Percentiles rank a stretch among this genome's conserved stretches.
These are phyloP conservation scores for Maccullochella peelii DNA, from an alignment of 2,113 vertebrate species.

Conservation along the genomic window DNA sequence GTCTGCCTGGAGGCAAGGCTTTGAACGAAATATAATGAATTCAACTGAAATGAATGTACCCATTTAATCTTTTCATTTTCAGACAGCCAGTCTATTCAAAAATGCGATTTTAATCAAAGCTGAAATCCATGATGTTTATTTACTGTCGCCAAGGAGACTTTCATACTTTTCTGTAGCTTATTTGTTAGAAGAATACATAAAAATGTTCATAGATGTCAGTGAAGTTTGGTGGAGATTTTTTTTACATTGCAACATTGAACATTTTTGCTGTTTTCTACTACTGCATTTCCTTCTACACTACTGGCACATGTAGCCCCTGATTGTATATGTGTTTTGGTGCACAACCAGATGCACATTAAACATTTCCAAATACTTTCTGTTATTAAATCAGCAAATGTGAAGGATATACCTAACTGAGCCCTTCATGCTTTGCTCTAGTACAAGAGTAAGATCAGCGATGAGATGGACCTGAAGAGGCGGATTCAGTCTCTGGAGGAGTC, in stretches of 20 bases:
- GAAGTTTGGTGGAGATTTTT: neutral
- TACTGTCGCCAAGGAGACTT: neutral
- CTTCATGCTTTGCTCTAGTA: conserved; percentile 79
- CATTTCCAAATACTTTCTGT: neutral
- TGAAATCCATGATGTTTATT: conserved; percentile 11
- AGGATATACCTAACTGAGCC: neutral
- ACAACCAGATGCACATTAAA: neutral
- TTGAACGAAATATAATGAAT: neutral
- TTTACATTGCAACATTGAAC: neutral
- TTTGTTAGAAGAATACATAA: neutral
- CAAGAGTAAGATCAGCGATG: conserved; percentile 95
- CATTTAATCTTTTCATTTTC: conserved; percentile 22
- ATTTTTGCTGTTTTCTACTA: neutral
- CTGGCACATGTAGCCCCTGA: neutral
- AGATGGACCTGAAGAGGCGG: conserved; percentile 93
- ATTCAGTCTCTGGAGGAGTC: conserved; percentile 97
- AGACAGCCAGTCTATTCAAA: neutral
- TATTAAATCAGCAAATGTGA: neutral
- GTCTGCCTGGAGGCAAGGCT: neutral
- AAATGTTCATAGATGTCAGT: neutral
- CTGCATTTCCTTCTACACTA: neutral
- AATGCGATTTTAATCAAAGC: conserved; percentile 23
- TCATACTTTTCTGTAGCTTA: neutral
- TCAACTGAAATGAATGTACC: neutral
- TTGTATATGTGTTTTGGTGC: neutral